Conservation (phyloP, 1,140 invertebrate species). For the Drosophila melanogaster region Release_6_plus_ISO1_MT NC_004354.4:4481501-4482000, state of each 20-base stretch:
- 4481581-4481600: conserved; percentile 83
- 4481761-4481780: not conserved
- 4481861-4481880: conserved; percentile 80
- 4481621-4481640: conserved; percentile 7
- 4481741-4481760: too few species aligned
- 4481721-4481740: too few species aligned
- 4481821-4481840: not conserved
- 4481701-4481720: not conserved
- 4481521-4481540: conserved; percentile 19
- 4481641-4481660: conserved; percentile 62
- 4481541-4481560: conserved; percentile 74
- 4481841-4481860: conserved; percentile 61
- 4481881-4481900: conserved; percentile 68
- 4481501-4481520: not conserved
- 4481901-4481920: conserved; percentile 42
- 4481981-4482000: not conserved
- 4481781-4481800: not conserved
- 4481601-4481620: conserved; percentile 45
- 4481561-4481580: conserved; percentile 83
- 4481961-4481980: not conserved
- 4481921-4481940: conserved; percentile 44
- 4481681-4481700: conserved; percentile 52
- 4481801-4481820: not conserved
- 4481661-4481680: conserved; percentile 79
- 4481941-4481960: conserved; percentile 9